Base-by-base conservation (phyloP, 2,888 invertebrate genomes). In the Eupithecia inturbata region DNA sequence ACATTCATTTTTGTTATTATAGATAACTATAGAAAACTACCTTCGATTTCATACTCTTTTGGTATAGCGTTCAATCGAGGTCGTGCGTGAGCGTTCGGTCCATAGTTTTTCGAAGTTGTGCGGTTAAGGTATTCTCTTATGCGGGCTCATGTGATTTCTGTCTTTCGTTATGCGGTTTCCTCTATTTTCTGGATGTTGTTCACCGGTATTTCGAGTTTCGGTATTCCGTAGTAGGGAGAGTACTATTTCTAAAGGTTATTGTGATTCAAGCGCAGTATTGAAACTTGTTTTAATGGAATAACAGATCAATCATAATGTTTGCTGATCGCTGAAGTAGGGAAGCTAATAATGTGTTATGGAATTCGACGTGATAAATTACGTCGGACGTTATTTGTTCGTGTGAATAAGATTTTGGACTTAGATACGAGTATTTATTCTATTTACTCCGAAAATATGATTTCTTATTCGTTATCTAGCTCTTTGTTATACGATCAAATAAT, bases 241-340 rank as follows among this genome's bases (percentile, higher is more conserved):
- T 76, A 67, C 74, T 75, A 74, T 75, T 75, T 75, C 72, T 73
- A 77, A 80, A 67, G 71, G 63, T 71, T 77, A 68, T 72, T 71
- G 74, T 66, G 28, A 71, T 67, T 67, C 63, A 22, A 68, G 31
- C 22, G 62, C 68, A 70, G 41, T 67, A 63, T 67, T 70, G 63
- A 71, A 72, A 68, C 22, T 49, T 9, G 39, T 67, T 72, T 71
- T 63, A 63, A 74, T 70, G 69, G 73, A 57, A 73, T 63, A 72
- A 74, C 68, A 71, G 72, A 77, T 78, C 75, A 67, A 73, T 80
- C 75, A 76, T 74, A 64, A 62, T 66, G 71, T 76, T 33, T 57
- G 73, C 64, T 36, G 67, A 68, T 64, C 45, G 62, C 66, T 33
- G 36, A 64, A 66, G 66, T 64, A 14, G 39, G 36, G 66, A 66